Percentiles rank a stretch among this genome's conserved stretches.
Evolutionary conservation across 2,888 invertebrate species (phyloP).

Genomic region (Pherbina coryleti): DNA sequence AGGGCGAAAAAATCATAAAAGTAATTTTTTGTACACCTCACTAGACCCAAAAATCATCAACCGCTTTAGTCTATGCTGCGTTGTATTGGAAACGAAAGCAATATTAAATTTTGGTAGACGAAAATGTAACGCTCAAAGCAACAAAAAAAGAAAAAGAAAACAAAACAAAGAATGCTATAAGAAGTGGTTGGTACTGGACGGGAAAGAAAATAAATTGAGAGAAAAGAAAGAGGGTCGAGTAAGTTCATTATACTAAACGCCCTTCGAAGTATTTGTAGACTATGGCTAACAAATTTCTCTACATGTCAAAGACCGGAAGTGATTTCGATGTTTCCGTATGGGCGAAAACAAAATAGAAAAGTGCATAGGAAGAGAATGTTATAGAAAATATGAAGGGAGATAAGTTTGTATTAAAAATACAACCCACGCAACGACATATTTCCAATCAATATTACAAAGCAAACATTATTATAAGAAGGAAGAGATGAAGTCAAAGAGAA

Average conservation of each 20-base stretch:
- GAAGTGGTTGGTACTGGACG: neutral
- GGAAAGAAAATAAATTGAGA: neutral
- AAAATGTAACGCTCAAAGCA: neutral
- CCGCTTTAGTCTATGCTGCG: too few relatives aligned
- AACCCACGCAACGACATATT: neutral
- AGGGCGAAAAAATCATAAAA: too few relatives aligned
- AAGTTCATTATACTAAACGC: neutral
- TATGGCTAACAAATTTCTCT: neutral
- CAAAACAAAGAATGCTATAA: neutral
- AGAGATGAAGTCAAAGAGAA: neutral
- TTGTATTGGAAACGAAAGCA: too few relatives aligned
- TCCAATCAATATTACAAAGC: neutral
- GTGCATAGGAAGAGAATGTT: neutral
- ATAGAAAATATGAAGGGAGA: neutral
- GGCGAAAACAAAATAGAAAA: neutral
- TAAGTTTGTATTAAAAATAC: neutral
- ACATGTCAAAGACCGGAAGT: constrained; percentile 7
- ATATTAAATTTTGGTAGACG: neutral
- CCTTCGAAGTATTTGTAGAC: neutral
- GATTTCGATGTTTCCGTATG: neutral
- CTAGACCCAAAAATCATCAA: too few relatives aligned
- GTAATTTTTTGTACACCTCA: too few relatives aligned
- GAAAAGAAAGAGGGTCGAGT: neutral
- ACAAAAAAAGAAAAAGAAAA: neutral
- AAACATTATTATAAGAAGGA: neutral